Evolutionary conservation across 2,113 vertebrate species (phyloP).

Genomic region (Rhagologus leucostigma): DNA sequence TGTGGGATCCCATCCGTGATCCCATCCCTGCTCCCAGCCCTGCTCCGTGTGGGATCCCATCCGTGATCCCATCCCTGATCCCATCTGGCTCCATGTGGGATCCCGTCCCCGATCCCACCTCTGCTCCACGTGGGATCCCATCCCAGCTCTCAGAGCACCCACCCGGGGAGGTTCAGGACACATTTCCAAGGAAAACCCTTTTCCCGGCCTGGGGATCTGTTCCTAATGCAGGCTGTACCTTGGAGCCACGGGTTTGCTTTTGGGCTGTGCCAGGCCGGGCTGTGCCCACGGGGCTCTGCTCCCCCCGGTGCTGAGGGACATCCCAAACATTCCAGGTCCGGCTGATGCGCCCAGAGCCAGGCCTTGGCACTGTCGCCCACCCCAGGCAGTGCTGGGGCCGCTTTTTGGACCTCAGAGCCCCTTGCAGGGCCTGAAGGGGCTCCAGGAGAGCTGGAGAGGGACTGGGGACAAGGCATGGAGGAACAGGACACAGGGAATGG

Average conservation of each 20-base stretch:
- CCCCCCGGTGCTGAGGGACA: accelerated
- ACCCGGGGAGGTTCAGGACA: neutral
- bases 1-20: neutral
- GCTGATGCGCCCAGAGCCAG: accelerated
- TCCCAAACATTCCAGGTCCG: neutral
- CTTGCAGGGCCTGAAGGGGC: neutral
- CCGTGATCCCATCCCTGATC: neutral
- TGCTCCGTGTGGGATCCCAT: neutral
- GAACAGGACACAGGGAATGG: neutral
- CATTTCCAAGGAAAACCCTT: neutral
- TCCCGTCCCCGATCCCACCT: neutral
- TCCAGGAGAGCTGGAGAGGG: neutral
- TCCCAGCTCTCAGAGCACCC: neutral
- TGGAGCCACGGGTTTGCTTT: neutral
- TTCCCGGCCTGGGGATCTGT: neutral
- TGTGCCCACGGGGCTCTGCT: neutral
- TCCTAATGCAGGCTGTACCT: neutral
- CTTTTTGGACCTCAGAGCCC: neutral
- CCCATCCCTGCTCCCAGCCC: neutral
- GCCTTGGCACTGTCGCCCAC: neutral
- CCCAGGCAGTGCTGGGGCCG: neutral
- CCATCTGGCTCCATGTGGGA: neutral
- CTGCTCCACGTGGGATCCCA: neutral
- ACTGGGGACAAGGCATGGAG: neutral
- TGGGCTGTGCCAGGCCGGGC: neutral